Evolutionary conservation across 2,797 vertebrate genomes (phyloP).

Genomic region (Tamandua tetradactyla): DNA sequence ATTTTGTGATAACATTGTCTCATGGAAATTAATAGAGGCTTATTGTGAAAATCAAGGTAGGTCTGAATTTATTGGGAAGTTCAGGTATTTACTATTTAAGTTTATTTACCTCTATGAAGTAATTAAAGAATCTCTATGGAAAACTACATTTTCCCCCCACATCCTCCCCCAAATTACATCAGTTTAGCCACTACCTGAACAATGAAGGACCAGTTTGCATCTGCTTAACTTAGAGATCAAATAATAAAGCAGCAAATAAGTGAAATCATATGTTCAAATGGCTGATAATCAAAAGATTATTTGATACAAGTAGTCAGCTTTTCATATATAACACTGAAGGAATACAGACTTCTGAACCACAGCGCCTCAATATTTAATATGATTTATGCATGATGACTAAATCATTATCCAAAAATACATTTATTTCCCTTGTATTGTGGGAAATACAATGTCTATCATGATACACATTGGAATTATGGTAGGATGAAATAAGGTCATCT

Average conservation of each 20-base stretch:
- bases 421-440: slow-evolving; percentile 40
- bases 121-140: slow-evolving; percentile 49
- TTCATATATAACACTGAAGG: not conserved
- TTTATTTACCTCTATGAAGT: slow-evolving; percentile 49
- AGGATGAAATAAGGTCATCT: not conserved
- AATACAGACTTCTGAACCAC: not conserved
- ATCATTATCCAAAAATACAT: slow-evolving; percentile 13
- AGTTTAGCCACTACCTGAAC: not conserved
- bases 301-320: slow-evolving; percentile 23
- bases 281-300: slow-evolving; percentile 26
- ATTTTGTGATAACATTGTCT: slow-evolving; percentile 82
- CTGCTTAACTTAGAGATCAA: slow-evolving; percentile 45
- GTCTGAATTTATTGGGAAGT: slow-evolving; percentile 76
- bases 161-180: not conserved
- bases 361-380: not conserved
- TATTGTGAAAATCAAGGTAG: slow-evolving; percentile 85
- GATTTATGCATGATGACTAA: slow-evolving; percentile 14
- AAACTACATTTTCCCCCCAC: not conserved
- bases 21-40: slow-evolving; percentile 83
- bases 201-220: slow-evolving; percentile 39
- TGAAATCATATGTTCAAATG: slow-evolving; percentile 54
- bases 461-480: slow-evolving; percentile 49
- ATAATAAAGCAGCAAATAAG: slow-evolving; percentile 52
- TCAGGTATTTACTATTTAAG: slow-evolving; percentile 56
- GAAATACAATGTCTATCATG: too few relatives aligned